Conservation (phyloP, 1,140 invertebrate genomes). For the Trichonephila clavata region DNA sequence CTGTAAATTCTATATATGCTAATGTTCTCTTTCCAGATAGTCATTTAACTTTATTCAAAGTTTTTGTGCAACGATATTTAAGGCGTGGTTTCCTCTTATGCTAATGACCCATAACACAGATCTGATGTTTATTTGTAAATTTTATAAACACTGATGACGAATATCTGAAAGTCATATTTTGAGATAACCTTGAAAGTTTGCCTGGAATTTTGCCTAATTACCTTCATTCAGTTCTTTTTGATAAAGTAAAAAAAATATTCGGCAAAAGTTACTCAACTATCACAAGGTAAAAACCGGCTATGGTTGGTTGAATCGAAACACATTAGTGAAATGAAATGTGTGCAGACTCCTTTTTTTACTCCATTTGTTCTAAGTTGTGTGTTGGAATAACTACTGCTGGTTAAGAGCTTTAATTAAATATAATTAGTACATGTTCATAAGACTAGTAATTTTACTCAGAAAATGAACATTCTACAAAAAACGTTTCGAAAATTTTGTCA, state of each 20-base stretch:
- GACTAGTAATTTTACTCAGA: not conserved
- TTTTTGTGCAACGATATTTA: not conserved
- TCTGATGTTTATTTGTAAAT: no score
- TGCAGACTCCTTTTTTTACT: not conserved
- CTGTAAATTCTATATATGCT: not conserved
- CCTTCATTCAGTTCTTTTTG: not conserved
- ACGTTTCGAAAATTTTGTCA: not conserved
- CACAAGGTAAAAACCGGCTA: not conserved
- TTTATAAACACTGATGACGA: no score
- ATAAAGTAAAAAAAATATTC: not conserved
- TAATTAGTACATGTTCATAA: not conserved
- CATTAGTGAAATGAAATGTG: constrained; percentile 15
- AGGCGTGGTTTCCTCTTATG: constrained; percentile 26
- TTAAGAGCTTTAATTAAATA: not conserved
- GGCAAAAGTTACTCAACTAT: not conserved
- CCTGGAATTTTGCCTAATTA: constrained; percentile 27
- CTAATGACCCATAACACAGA: not conserved
- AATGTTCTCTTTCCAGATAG: not conserved
- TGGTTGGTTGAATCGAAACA: not conserved
- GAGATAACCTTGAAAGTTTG: not conserved
- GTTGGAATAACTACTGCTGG: not conserved
- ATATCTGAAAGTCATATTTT: not conserved
- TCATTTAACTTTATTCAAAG: not conserved
- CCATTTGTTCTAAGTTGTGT: not conserved
- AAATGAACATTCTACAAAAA: not conserved